Evolutionary conservation across 1,140 invertebrate genomes (phyloP), one percentile per base, ranked within the genome.

Genomic region (Lordiphosa clarofinis): DNA sequence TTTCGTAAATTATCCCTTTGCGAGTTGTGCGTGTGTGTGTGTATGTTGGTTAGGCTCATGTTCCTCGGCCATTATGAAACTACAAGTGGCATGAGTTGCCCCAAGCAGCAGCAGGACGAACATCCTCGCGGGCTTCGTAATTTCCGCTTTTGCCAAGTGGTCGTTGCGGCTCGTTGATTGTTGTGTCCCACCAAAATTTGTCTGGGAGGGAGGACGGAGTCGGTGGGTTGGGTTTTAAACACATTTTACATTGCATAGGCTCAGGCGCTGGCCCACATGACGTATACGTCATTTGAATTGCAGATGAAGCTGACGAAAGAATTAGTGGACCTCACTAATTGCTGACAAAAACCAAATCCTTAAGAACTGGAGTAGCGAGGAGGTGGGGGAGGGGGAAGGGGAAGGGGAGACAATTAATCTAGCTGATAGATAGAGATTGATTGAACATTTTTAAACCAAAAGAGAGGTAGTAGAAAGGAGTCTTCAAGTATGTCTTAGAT

Each of bases 1-100:
- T 84, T 84, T 84, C 73, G 78, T 84, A 84, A 84, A 84, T 84
- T 84, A 84, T 84, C 78, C 78, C 78, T 84, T 84, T 84, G 78
- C 66, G 79, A 66, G 61, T 72, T 72, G 56, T 50, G 47, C n/a
- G 44, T 38, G 55, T 39, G 58, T 59, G 60, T 70, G 28, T 44
- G 42, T 39, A 15, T 38, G 33, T 43, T 21, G 35, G 33, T 40
- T 28, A 33, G 21, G 46, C 43, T 65, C 42, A 53, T 65, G 35
- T 47, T 57, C 59, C 53, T 55, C 54, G 68, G 55, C 66, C 68
- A 71, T 71, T 71, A 63, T 42, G 54, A 71, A 71, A 71, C 68
- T 71, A 71, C 44, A 54, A 44, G 31, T 11, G 40, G 19, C 4
- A 21, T 8, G 31, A 9, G 2, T 31, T 15, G 15, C 12, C 1